Base-by-base conservation (phyloP, 2,888 invertebrate genomes). In the Dicroscelio sp. region DNA sequence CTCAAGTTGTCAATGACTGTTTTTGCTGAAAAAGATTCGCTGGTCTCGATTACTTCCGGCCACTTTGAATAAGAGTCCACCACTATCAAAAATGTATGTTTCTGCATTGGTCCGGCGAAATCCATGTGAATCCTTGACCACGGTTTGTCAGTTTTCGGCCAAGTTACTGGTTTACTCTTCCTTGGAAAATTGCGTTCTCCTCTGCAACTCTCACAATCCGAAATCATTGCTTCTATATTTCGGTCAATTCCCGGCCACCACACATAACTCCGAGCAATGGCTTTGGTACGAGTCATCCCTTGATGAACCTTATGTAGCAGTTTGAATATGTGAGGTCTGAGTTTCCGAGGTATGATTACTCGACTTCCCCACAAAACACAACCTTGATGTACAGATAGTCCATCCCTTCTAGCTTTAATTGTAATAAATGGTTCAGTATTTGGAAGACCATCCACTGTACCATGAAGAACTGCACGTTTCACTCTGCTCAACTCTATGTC, bases 21-120 rank as follows among this genome's bases (percentile, higher is more conserved):
- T 69, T 33, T 33, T 33, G n/a, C 20, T 90, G 86, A 17, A 65
- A 30, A 27, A 30, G 78, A 58, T 1, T 48, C 58, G 27, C 43
- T 20, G 87, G 86, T 89, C 31, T 76, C 58, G 27, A 78, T 25
- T 60, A 82, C 60, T 23, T 97, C 97, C 0, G 96, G 94, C 96
- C 96, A 97, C 88, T 97, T 97, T 0, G 96, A 96, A 88, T 65
- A 55, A 0, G 78, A 48, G 52, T 90, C 90, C 1, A 43, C 78
- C n/a, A 90, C 71, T 8, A 86, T 82, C 14, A 86, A 63, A n/a
- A 82, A 60, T 12, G 30, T 27, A 17, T 17, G 55, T n/a, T 55
- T 55, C 1, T 65, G 27, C 6, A 10, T 17, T 27, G 25, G 27
- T 31, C 27, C 27, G 35, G 27, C 25, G 27, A 65, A 65, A 65